Evolutionary conservation across 2,113 vertebrate species (phyloP), one percentile per base, ranked within the genome.

Genomic region (Cryptomyrus ogoouensis): DNA sequence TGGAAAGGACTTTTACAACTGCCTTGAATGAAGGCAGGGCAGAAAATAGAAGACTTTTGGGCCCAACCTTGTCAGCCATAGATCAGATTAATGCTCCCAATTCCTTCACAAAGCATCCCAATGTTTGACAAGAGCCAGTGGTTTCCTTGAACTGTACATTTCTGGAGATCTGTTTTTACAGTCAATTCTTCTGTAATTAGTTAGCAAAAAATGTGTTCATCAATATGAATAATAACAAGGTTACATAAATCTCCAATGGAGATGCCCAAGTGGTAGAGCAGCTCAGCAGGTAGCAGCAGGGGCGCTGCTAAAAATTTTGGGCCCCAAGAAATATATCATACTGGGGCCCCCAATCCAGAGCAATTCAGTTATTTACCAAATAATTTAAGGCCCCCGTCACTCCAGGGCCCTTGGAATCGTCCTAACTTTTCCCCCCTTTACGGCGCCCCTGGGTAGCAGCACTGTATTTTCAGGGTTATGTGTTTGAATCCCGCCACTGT

Each of bases 11-110:
- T 80, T 70, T 70, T 80, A 80, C 31, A 39, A 80, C 35, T 42
- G 74, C 74, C 35, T 42, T 80, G 74, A 80, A 80, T 80, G 27
- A 74, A 35, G 66, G 15, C 42, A 80, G 15, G 6, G 74, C 91
- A 90, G 90, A 88, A 77, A 83, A 91, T 88, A 90, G 92, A 93
- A 90, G 91, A 92, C 85, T 91, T 35, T 19, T 80, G 74, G 15
- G 35, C 39, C 35, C 12, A 80, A 19, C 1, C 74, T 42, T 42
- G 74, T 17, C 74, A 35, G 31, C 12, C 27, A 35, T 35, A 35
- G 66, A 35, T 15, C 31, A 17, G 15, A 80, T 19, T 39, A 42
- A 80, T 39, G 13, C 74, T 74, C n/a, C n/a, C 3, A 35, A 10
- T 35, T 74, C 27, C 10, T 35, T 35, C 66, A 74, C 66, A 74